phyloP scores from a whole-genome alignment of 2,113 vertebrate genomes.

The Myrmophylax atrothorax region DNA sequence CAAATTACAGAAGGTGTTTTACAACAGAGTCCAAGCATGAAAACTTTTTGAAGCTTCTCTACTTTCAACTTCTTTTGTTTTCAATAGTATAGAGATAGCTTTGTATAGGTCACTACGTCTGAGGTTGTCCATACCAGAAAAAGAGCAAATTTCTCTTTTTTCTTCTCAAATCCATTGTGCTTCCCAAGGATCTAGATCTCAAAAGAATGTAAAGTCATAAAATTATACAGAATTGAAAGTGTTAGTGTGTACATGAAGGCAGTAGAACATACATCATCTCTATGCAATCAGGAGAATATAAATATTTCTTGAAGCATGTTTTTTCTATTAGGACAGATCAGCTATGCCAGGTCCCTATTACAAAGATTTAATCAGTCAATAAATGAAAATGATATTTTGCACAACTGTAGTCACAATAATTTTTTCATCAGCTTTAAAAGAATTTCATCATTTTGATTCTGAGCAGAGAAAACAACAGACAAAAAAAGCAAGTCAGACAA shows the following conservation, averaged over 20 bases:
- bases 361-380: neutral
- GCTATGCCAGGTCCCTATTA: neutral
- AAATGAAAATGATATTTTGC: neutral
- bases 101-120: neutral
- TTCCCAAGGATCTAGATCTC: neutral
- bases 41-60: neutral
- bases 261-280: neutral
- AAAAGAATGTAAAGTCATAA: neutral
- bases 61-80: neutral
- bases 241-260: neutral
- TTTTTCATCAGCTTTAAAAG: neutral
- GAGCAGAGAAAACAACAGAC: neutral
- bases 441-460: neutral
- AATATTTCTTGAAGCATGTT: neutral
- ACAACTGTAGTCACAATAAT: neutral
- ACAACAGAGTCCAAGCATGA: neutral
- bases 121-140: neutral
- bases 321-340: neutral
- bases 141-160: neutral
- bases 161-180: neutral
- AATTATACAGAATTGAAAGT: neutral
- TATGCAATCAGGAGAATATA: neutral
- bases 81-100: neutral
- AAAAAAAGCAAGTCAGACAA: neutral
- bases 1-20: neutral